Base-by-base conservation (phyloP, 2,888 invertebrate genomes). In the Germaria angustata region DNA sequence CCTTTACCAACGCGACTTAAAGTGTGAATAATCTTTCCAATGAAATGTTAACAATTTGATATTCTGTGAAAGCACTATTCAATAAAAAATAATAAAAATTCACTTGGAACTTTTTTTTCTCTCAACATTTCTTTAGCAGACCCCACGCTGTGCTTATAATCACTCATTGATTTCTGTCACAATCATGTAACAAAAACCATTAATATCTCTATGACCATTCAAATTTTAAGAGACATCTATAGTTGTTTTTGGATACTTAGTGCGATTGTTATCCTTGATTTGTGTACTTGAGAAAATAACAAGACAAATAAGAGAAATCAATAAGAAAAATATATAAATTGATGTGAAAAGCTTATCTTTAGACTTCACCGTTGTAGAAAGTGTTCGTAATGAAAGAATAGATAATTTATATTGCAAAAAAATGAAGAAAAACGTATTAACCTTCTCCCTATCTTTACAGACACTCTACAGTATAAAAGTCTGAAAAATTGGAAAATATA, bases 111-210 rank as follows among this genome's bases (percentile, higher is more conserved):
- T 66, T 61, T 22, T 53, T 39, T 51, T 72, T 71, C 39, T 51
- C 9, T 9, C 51, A 22, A 9, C 34, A 55, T 75, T 63, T 61
- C 32, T 63, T 55, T 20, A 28, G 55, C 22, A 57, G 81, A 81
- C 81, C 81, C 46, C 81, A 81, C 81, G 73, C 65, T 78, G 81
- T 36, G 73, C 32, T 65, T 75, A 73, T 78, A 81, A 81, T 81
- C 78, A 78, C 65, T 81, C 73, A 81, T 78, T 63, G 78, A 78
- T 69, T 78, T 78, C 81, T 81, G 81, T 81, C 81, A 78, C 78
- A 81, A 81, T 78, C 81, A 75, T 69, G 39, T 69, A 65, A 81
- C 55, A 78, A 78, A 69, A 49, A 81, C 78, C 81, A 81, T 81
- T 81, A 81, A 81, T 81, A 78, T 78, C 73, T 78, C 24, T 20